Percentiles rank a stretch among this genome's conserved stretches.
phyloP scores from a whole-genome alignment of 2,797 vertebrate genomes.

The Gymnoscopelus braueri region DNA sequence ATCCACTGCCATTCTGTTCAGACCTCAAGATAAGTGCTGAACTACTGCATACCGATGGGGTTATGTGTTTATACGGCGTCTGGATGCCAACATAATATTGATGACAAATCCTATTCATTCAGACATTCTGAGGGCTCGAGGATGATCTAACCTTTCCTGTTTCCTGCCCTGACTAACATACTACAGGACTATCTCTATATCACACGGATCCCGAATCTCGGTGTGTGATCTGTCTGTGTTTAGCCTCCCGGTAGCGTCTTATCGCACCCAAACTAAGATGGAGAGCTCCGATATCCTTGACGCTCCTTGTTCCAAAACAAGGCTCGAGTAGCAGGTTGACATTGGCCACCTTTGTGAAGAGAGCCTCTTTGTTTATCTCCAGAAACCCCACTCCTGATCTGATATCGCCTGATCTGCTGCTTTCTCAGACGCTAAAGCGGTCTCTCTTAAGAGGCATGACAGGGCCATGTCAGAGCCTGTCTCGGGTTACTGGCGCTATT shows the following conservation, averaged over 20 bases:
- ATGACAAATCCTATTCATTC: constrained; percentile 34
- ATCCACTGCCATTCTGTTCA: constrained; percentile 30
- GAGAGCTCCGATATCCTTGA: constrained; percentile 45
- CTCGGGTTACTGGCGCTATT: constrained; percentile 59
- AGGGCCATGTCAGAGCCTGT: constrained; percentile 42
- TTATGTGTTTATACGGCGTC: not conserved
- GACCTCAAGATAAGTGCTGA: constrained; percentile 1
- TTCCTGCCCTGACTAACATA: constrained; percentile 20
- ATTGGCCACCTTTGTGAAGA: constrained; percentile 58
- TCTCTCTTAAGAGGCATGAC: constrained; percentile 34
- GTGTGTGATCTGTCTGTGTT: constrained; percentile 37
- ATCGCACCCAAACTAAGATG: constrained; percentile 66
- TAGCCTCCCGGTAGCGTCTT: constrained; percentile 40
- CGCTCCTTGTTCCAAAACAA: constrained; percentile 65
- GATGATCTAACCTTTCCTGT: constrained; percentile 23
- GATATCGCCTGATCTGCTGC: constrained; percentile 60
- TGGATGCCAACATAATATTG: constrained; percentile 28
- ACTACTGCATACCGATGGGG: not conserved
- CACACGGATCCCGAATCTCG: constrained; percentile 6
- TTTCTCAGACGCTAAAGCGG: constrained; percentile 49
- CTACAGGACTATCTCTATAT: too few species aligned
- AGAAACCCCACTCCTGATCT: constrained; percentile 55
- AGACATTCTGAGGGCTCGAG: not conserved
- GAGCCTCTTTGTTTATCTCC: constrained; percentile 59
- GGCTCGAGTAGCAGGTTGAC: constrained; percentile 50